These are phyloP conservation scores for Augochlorella aurata DNA, from an alignment of 2,888 invertebrate genomes.

Conservation along the genomic window DNA sequence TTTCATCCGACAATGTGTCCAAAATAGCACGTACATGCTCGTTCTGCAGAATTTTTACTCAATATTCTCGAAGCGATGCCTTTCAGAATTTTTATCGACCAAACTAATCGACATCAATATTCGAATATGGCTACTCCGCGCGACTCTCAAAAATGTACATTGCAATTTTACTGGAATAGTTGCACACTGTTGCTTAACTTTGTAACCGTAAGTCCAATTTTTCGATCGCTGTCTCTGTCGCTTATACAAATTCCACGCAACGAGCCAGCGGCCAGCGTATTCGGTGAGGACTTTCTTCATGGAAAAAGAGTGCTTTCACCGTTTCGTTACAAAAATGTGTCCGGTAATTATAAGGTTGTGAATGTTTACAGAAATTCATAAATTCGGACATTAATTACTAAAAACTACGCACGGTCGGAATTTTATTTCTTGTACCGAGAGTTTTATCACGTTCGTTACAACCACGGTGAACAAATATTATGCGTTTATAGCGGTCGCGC, in stretches of 20 bases:
- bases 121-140: too few species aligned
- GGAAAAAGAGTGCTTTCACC: background rate
- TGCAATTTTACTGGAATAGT: too few species aligned
- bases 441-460: background rate
- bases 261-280: background rate
- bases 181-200: too few species aligned
- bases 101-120: too few species aligned
- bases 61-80: background rate
- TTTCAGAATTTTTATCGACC: background rate
- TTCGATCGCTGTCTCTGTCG: too few species aligned
- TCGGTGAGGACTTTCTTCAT: background rate
- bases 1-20: background rate
- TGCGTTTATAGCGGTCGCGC: background rate
- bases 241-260: background rate
- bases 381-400: background rate
- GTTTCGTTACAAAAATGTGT: background rate
- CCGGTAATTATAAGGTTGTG: background rate
- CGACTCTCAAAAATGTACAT: too few species aligned
- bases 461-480: background rate
- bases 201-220: too few species aligned
- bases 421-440: background rate
- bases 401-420: background rate
- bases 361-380: constrained; percentile 1
- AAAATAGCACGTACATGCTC: too few species aligned
- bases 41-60: background rate